Conservation (phyloP, 2,113 vertebrate species). For the Brachypteracias leptosomus region DNA sequence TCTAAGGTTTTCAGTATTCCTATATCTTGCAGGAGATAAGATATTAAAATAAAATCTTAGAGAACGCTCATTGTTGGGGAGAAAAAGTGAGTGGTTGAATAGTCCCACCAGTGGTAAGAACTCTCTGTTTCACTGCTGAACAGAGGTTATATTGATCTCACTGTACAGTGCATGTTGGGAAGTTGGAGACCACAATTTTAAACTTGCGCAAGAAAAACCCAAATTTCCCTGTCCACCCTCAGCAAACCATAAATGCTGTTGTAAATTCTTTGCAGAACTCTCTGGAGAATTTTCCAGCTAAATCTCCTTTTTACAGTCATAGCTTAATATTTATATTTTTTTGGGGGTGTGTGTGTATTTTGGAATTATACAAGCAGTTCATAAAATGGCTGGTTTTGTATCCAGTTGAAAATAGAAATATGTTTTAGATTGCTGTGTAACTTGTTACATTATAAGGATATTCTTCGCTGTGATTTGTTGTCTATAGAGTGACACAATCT, state of each 20-base stretch:
- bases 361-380: neutral
- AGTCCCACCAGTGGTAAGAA: conserved; percentile 20
- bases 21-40: neutral
- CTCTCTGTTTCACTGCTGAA: conserved; percentile 67
- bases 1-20: conserved; percentile 57
- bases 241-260: neutral
- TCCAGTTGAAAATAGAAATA: neutral
- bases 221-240: neutral
- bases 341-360: neutral
- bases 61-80: conserved; percentile 16
- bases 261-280: neutral
- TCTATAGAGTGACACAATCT: neutral
- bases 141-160: conserved; percentile 61
- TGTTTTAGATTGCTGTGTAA: neutral
- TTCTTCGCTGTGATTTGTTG: neutral
- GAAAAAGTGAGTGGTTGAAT: neutral
- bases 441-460: neutral
- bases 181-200: neutral
- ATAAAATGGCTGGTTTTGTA: conserved; percentile 9
- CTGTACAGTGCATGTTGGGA: conserved; percentile 48
- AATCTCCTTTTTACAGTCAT: neutral
- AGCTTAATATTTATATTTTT: neutral
- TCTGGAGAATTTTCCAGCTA: neutral
- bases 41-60: conserved; percentile 49
- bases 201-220: neutral